phyloP scores from a whole-genome alignment of 2,888 invertebrate species.

The Drosophila recens region DNA sequence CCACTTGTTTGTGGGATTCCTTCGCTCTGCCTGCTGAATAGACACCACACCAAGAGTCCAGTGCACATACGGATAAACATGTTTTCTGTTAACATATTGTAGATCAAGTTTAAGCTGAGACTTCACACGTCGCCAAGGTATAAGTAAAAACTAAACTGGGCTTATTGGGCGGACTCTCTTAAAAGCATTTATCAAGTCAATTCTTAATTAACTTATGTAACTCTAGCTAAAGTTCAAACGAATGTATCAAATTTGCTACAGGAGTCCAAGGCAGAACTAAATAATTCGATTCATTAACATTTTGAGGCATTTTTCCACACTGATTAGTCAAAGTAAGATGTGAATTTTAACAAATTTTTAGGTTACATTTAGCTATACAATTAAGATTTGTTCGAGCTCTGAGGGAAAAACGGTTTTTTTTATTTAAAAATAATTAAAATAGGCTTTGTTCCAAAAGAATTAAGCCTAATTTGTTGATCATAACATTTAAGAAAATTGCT shows the following conservation, averaged over 20 bases:
- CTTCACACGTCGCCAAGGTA: constrained; percentile 12
- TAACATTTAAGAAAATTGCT: background rate
- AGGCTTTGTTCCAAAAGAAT: too few relatives aligned
- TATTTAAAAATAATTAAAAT: too few relatives aligned
- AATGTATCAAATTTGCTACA: too few relatives aligned
- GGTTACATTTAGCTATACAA: too few relatives aligned
- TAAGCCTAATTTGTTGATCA: too few relatives aligned
- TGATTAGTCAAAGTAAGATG: too few relatives aligned
- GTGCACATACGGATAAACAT: constrained; percentile 8
- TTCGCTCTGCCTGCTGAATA: background rate
- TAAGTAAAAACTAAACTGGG: constrained; percentile 32
- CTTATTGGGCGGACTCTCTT: background rate
- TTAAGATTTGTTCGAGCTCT: too few relatives aligned
- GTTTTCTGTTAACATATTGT: constrained; percentile 19
- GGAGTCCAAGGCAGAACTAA: background rate
- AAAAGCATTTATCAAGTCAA: background rate
- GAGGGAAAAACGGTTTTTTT: too few relatives aligned
- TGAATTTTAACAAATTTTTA: too few relatives aligned
- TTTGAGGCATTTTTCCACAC: background rate
- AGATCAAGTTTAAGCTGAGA: background rate
- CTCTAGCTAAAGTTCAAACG: background rate
- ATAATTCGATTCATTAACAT: background rate
- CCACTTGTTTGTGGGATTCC: constrained; percentile 1
- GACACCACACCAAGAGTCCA: constrained; percentile 30
- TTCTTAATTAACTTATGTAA: too few relatives aligned